Percentiles rank a stretch among this genome's conserved stretches.
Conservation (phyloP, 2,113 vertebrate genomes). For the Solea senegalensis region DNA sequence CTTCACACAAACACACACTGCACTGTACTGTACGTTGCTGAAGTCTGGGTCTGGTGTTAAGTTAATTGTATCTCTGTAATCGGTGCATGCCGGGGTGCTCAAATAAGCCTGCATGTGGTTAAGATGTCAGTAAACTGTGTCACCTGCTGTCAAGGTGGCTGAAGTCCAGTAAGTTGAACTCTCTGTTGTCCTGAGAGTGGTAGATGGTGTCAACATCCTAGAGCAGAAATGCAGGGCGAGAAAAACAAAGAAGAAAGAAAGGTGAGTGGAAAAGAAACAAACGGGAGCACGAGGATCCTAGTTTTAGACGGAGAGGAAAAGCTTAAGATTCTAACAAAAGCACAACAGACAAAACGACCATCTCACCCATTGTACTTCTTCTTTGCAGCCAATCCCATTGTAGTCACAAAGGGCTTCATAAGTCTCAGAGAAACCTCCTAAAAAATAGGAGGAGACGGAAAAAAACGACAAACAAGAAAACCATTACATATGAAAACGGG, state of each 20-base stretch:
- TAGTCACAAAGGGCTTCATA: constrained; percentile 84
- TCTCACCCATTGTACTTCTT: constrained; percentile 85
- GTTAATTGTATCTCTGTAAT: constrained; percentile 4
- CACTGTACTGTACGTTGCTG: neutral
- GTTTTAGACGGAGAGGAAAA: neutral
- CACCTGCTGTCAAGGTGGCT: constrained; percentile 92
- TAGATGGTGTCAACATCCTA: constrained; percentile 96
- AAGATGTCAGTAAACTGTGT: constrained; percentile 45
- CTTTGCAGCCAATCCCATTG: constrained; percentile 84
- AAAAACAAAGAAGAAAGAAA: neutral
- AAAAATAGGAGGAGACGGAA: constrained; percentile 19
- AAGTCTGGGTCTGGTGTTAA: constrained; percentile 1
- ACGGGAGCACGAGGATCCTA: constrained; percentile 10
- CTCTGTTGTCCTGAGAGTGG: constrained; percentile 91
- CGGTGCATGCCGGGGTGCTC: neutral
- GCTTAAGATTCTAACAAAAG: constrained; percentile 11
- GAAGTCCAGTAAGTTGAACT: constrained; percentile 91
- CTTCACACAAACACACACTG: neutral
- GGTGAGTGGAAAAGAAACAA: constrained; percentile 23
- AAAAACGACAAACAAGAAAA: constrained; percentile 11
- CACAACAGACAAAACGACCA: neutral
- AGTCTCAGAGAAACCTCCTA: constrained; percentile 85
- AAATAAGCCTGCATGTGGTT: constrained; percentile 10
- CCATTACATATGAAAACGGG: constrained; percentile 3
- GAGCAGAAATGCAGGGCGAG: constrained; percentile 29